Conservation (phyloP, 2,888 invertebrate species). For the Ormyrus labotus region DNA sequence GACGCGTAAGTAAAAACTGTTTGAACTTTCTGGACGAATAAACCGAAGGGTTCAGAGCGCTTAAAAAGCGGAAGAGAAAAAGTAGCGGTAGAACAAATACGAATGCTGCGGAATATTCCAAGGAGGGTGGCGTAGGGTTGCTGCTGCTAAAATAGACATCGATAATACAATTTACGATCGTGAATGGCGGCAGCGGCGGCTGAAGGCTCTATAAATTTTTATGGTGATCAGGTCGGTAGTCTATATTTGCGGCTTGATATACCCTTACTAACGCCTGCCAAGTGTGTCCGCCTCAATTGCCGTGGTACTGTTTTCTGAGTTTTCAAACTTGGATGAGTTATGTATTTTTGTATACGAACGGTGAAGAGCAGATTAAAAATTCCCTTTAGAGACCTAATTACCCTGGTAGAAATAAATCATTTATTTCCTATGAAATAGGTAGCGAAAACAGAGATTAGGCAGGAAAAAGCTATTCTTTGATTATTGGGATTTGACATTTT, state of each 20-base stretch:
- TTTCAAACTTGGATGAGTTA: no score
- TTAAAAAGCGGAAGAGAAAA: constrained; percentile 18
- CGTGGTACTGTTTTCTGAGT: no score
- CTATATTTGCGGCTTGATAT: constrained; percentile 65
- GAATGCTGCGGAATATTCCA: constrained; percentile 5
- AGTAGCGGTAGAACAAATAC: neutral
- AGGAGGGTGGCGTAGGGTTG: constrained; percentile 4
- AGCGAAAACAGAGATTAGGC: no score
- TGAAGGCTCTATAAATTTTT: constrained; percentile 72
- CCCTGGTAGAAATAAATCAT: no score
- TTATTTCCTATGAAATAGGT: no score
- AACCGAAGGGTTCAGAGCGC: neutral
- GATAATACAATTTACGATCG: constrained; percentile 74
- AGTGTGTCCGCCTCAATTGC: no score
- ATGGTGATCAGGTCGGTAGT: constrained; percentile 73
- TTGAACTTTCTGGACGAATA: neutral
- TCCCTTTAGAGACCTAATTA: no score
- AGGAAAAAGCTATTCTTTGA: no score
- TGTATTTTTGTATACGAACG: no score
- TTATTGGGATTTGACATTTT: no score
- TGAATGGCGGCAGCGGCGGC: constrained; percentile 58
- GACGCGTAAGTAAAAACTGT: constrained; percentile 44
- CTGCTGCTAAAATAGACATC: constrained; percentile 56
- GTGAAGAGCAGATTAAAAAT: no score
- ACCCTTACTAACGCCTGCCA: constrained; percentile 35